Percentiles rank a stretch among this genome's conserved stretches.
phyloP scores from a whole-genome alignment of 1,140 invertebrate species.

The Neomicropteryx cornuta region DNA sequence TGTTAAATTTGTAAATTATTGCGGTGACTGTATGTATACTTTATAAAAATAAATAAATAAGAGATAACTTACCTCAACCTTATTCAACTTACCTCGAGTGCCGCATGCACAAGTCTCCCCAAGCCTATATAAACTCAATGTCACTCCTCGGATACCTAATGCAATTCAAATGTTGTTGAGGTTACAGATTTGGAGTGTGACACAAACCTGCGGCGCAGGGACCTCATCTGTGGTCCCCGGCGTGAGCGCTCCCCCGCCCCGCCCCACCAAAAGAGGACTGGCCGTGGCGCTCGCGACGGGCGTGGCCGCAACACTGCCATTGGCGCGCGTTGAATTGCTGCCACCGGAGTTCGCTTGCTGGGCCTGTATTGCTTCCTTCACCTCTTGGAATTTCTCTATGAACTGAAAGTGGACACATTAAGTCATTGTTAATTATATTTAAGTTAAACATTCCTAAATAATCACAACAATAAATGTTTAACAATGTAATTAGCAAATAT shows the following conservation, averaged over 20 bases:
- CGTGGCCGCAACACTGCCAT: constrained; percentile 60
- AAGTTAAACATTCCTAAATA: constrained; percentile 1
- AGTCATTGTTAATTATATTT: neutral
- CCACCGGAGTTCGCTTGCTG: constrained; percentile 42
- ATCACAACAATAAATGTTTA: no score
- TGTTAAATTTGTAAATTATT: no score
- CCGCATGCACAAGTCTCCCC: no score
- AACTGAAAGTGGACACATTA: constrained; percentile 53
- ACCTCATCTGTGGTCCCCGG: constrained; percentile 19
- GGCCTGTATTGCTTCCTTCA: constrained; percentile 74
- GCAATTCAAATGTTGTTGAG: no score
- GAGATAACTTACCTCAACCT: no score
- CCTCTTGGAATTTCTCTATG: constrained; percentile 97
- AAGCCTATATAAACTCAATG: no score
- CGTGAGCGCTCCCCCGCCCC: no score
- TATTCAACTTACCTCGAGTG: no score
- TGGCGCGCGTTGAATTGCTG: constrained; percentile 52
- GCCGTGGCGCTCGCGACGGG: constrained; percentile 77
- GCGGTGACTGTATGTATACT: no score
- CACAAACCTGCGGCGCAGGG: constrained; percentile 15
- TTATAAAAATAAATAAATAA: no score
- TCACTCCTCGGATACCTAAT: no score
- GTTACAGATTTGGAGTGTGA: constrained; percentile 19
- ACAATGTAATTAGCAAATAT: no score
- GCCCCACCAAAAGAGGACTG: constrained; percentile 54